phyloP scores from a whole-genome alignment of 2,113 vertebrate genomes.

The Vulpes ferrilata region DNA sequence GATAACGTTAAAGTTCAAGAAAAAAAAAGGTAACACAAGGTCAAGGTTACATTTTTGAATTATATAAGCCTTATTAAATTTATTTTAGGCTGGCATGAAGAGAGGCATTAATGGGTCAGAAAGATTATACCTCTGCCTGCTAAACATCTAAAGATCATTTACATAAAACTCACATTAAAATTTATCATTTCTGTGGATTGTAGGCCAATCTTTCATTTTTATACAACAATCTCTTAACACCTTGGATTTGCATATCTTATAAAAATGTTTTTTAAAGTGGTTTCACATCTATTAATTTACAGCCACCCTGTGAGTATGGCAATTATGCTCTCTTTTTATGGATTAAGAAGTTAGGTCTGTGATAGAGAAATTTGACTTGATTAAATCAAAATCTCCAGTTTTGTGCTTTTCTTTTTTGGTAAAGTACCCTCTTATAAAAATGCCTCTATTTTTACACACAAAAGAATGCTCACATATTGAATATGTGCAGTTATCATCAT shows the following conservation, averaged over 20 bases:
- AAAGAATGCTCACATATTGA: neutral
- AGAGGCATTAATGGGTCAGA: constrained; percentile 37
- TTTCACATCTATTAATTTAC: constrained; percentile 56
- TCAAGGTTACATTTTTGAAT: constrained; percentile 22
- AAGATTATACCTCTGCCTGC: constrained; percentile 13
- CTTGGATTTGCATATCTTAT: constrained; percentile 66
- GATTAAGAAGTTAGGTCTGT: constrained; percentile 2
- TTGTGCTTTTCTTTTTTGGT: neutral
- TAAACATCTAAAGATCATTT: constrained; percentile 58
- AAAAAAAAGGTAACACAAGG: neutral
- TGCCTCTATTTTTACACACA: neutral
- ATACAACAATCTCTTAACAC: constrained; percentile 55
- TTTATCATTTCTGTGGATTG: constrained; percentile 40
- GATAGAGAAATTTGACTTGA: constrained; percentile 25
- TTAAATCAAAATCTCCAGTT: neutral
- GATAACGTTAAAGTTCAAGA: constrained; percentile 18
- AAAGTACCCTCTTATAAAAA: neutral
- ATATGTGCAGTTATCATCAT: neutral
- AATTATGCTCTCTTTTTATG: constrained; percentile 47
- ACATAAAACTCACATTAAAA: constrained; percentile 61
- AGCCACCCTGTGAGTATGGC: neutral
- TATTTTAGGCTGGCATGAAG: neutral
- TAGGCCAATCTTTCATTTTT: constrained; percentile 58
- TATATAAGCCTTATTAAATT: constrained; percentile 47
- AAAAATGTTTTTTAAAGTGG: constrained; percentile 53